phyloP scores from a whole-genome alignment of 2,113 vertebrate species.

The Cyanistes caeruleus region DNA sequence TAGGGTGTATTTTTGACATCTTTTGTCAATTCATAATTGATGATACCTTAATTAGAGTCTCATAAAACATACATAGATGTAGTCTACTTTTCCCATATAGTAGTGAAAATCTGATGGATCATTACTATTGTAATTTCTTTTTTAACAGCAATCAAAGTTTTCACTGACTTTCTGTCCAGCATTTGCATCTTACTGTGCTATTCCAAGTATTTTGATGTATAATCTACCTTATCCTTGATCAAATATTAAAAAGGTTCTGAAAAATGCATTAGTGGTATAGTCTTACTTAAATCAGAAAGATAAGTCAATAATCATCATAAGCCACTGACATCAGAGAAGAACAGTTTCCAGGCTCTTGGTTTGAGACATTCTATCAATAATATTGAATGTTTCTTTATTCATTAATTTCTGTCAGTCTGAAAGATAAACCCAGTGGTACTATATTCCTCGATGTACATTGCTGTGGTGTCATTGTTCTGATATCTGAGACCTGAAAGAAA shows the following conservation, averaged over 20 bases:
- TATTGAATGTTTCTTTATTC: not conserved
- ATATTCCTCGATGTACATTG: not conserved
- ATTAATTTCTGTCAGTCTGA: not conserved
- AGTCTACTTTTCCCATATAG: not conserved
- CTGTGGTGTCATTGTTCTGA: not conserved
- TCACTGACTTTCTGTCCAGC: not conserved
- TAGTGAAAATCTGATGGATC: not conserved
- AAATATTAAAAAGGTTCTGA: conserved; percentile 44
- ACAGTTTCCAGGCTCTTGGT: not conserved
- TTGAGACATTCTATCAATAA: not conserved
- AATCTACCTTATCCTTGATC: conserved; percentile 28
- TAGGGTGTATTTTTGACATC: not conserved
- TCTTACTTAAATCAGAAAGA: not conserved
- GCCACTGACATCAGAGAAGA: not conserved
- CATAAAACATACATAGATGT: not conserved
- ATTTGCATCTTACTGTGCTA: not conserved
- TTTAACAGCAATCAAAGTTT: not conserved
- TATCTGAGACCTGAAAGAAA: not conserved
- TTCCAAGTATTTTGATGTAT: not conserved
- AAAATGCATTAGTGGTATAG: conserved; percentile 27
- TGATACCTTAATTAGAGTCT: not conserved
- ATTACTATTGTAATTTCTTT: not conserved
- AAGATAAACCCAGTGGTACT: not conserved
- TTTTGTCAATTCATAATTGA: not conserved
- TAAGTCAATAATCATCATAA: conserved; percentile 38